Base-by-base conservation (phyloP, 2,888 invertebrate genomes). In the Drymonia ruficornis region DNA sequence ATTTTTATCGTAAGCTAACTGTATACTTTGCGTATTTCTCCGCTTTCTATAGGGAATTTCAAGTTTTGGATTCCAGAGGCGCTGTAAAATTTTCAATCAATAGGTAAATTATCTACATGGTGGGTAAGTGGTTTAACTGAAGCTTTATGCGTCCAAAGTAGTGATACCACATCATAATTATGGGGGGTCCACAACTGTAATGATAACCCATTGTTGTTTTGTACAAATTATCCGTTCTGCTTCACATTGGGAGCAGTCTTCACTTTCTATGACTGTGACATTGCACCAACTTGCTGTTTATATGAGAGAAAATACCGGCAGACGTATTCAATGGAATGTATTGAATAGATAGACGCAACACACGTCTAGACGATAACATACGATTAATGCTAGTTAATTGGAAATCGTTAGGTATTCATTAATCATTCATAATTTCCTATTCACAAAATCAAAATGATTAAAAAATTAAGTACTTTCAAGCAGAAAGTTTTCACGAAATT, bases 251-350 rank as follows among this genome's bases (percentile, higher is more conserved):
- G 85, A 74, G 52, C 86, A 81, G 73, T 78, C 81, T 86, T 89
- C 88, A 87, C 89, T 89, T 89, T 89, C 87, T 86, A 80, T 75
- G 80, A 72, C 79, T 73, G 76, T 78, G 81, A 85, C 83, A 83
- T 81, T 80, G 73, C 64, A 62, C 65, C 55, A 56, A 63, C 62
- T 64, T 64, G 67, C 56, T 65, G 61, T 72, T 63, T 70, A 49
- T 65, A 72, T 64, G 62, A 60, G 66, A 68, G 64, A 71, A 62
- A 58, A 51, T 58, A 47, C n/a, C 8, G 9, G 28, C 29, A 15
- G n/a, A 28, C 29, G 15, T 19, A 43, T 43, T 43, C 43, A 43
- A 19, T n/a, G n/a, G n/a, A n/a, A n/a, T 19, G 43, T 19, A 12
- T 19, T 7, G 4, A 19, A 13, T 43, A 18, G 1, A 18, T 42